These are phyloP conservation scores for Portunus trituberculatus DNA, from an alignment of 1,140 invertebrate species.

Conservation along the genomic window DNA sequence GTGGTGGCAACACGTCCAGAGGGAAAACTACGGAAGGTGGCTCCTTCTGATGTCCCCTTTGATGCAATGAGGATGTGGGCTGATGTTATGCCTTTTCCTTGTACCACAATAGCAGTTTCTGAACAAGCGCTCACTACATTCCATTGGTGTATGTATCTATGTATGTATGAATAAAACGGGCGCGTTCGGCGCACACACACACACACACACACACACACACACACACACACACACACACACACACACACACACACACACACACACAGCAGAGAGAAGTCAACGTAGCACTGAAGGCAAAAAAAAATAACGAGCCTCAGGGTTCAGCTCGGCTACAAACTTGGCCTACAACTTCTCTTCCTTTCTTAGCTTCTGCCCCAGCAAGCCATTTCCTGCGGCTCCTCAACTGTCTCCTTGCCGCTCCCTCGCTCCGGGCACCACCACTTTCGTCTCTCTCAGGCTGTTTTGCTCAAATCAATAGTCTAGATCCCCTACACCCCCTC, in stretches of 20 bases:
- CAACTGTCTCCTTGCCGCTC: background rate
- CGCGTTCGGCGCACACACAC: too few species aligned
- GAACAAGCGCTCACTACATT: too few species aligned
- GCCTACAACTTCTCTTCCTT: background rate
- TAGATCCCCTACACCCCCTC: background rate
- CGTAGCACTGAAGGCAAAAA: background rate
- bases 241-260: background rate
- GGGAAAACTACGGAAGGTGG: too few species aligned
- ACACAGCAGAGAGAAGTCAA: background rate
- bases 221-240: too few species aligned
- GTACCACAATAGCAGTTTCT: too few species aligned
- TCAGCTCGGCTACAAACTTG: conserved; percentile 8
- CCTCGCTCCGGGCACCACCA: background rate
- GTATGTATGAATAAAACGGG: too few species aligned
- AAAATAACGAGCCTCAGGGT: background rate
- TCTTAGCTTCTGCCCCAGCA: background rate
- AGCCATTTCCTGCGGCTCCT: background rate
- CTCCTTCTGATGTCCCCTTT: too few species aligned
- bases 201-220: too few species aligned
- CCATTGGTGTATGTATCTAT: too few species aligned
- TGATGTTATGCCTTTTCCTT: too few species aligned
- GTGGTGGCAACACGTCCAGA: too few species aligned
- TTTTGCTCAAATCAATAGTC: background rate
- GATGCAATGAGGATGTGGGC: too few species aligned
- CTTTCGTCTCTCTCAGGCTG: background rate